A percentile compares a stretch with the other conserved stretches of the same genome.
Conservation (phyloP, 2,113 vertebrate genomes). For the Mesoclemmys tuberculata region DNA sequence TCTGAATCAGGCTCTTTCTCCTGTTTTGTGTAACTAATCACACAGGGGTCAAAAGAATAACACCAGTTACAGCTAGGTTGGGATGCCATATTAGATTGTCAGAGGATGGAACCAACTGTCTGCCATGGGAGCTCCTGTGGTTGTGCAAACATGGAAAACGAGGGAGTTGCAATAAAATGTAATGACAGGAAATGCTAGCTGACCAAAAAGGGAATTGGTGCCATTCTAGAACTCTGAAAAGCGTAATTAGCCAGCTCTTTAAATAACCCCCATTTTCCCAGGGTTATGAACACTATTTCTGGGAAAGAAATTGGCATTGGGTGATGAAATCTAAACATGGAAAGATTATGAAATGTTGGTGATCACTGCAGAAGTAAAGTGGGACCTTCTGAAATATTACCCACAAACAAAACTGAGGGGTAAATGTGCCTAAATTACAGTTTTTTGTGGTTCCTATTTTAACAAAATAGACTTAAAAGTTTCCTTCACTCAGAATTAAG, state of each 20-base stretch:
- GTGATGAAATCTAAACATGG: not conserved
- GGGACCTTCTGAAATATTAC: not conserved
- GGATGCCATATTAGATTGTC: not conserved
- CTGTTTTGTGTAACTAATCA: not conserved
- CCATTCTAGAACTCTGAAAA: not conserved
- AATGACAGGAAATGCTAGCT: not conserved
- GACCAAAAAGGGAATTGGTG: not conserved
- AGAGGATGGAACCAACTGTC: not conserved
- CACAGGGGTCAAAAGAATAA: not conserved
- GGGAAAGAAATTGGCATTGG: not conserved
- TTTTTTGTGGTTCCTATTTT: not conserved
- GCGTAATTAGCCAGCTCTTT: not conserved
- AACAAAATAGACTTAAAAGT: not conserved
- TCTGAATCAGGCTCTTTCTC: not conserved
- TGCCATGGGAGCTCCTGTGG: not conserved
- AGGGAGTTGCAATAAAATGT: not conserved
- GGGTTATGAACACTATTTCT: not conserved
- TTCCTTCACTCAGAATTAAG: not conserved
- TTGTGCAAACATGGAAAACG: fast-evolving
- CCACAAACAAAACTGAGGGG: not conserved
- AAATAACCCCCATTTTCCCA: not conserved
- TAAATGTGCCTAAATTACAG: not conserved
- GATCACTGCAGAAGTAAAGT: not conserved
- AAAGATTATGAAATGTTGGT: not conserved
- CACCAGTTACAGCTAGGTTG: slow-evolving; percentile 5